phyloP scores from a whole-genome alignment of 2,888 invertebrate species.

The Eilema sororculum region DNA sequence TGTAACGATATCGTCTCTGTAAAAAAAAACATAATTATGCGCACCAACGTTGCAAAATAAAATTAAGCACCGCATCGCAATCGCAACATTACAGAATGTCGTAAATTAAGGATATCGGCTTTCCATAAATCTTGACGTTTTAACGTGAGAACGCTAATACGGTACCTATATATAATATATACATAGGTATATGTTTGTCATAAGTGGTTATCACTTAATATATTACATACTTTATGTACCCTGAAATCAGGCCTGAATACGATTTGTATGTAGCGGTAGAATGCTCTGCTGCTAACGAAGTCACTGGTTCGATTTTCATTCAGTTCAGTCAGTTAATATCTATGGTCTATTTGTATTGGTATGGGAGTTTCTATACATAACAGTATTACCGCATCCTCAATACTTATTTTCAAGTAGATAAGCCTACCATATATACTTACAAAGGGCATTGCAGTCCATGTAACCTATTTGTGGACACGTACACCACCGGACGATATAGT shows the following conservation, averaged over 20 bases:
- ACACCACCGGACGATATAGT: not conserved
- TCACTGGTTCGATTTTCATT: not conserved
- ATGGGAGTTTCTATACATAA: not conserved
- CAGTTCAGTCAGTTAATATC: too few relatives aligned
- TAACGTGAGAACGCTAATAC: not conserved
- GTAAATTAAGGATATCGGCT: slow-evolving; percentile 39
- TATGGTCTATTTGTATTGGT: not conserved
- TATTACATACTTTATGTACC: too few relatives aligned
- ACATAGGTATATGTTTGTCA: not conserved
- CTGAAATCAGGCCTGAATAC: too few relatives aligned
- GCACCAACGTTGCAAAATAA: not conserved
- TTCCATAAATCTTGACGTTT: slow-evolving; percentile 41
- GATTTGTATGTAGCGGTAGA: too few relatives aligned
- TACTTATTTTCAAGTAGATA: not conserved
- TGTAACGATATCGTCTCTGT: too few relatives aligned
- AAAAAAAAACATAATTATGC: not conserved
- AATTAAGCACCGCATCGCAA: not conserved
- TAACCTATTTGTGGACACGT: not conserved
- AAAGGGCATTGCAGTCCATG: not conserved
- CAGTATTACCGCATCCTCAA: not conserved
- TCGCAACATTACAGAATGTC: not conserved
- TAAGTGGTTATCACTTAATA: too few relatives aligned
- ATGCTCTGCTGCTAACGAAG: too few relatives aligned
- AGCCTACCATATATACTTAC: too few relatives aligned
- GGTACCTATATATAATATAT: not conserved